These are phyloP conservation scores for Hormaphis cornu DNA, from an alignment of 1,140 invertebrate genomes.

Conservation along the genomic window DNA sequence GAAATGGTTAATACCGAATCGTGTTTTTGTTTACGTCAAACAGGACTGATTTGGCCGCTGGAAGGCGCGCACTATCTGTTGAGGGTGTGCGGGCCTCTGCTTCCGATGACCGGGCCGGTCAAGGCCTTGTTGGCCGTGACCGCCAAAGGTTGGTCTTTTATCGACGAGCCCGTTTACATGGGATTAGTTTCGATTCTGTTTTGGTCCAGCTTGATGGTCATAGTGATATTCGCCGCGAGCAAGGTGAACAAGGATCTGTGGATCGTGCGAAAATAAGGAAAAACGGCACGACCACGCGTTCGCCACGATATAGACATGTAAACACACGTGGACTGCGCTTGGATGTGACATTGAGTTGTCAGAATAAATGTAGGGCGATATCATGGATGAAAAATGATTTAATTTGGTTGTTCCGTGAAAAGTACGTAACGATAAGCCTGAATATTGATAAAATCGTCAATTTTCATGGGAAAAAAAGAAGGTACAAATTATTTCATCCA, in stretches of 20 bases:
- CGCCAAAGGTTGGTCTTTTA: conserved; percentile 39
- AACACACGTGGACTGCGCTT: too few relatives aligned
- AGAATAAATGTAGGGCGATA: too few relatives aligned
- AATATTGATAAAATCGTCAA: too few relatives aligned
- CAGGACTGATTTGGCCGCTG: conserved; percentile 37
- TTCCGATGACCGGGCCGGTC: conserved; percentile 35
- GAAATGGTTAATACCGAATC: background rate
- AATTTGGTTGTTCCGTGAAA: too few relatives aligned
- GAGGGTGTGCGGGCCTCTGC: conserved; percentile 26
- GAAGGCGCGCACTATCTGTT: conserved; percentile 35
- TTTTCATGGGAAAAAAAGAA: too few relatives aligned
- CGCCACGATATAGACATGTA: too few relatives aligned
- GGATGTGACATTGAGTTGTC: too few relatives aligned
- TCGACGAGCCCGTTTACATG: conserved; percentile 46
- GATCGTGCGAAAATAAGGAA: conserved; percentile 14
- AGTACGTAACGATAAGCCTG: too few relatives aligned
- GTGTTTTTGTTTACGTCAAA: background rate
- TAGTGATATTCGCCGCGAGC: conserved; percentile 35
- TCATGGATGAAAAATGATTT: too few relatives aligned
- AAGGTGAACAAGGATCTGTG: conserved; percentile 30
- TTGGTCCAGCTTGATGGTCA: conserved; percentile 47
- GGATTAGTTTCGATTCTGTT: conserved; percentile 47
- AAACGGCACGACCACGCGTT: background rate
- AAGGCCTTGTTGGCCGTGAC: conserved; percentile 35
- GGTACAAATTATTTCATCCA: too few relatives aligned